These are phyloP conservation scores for Cyclura pinguis DNA, from an alignment of 2,797 vertebrate genomes.

Conservation along the genomic window DNA sequence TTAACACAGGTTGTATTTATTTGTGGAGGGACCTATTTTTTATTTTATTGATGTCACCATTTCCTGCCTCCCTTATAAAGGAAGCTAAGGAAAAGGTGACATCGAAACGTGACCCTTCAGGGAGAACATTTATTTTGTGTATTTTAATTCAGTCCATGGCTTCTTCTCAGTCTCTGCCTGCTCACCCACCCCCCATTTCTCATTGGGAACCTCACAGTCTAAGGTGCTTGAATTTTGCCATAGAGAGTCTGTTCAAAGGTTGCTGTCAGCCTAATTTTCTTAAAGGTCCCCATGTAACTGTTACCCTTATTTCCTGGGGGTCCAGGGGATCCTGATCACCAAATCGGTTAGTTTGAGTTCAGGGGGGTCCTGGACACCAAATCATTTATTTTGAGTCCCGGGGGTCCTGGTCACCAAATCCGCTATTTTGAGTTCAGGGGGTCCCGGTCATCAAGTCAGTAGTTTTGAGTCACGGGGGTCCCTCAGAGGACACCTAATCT, in stretches of 20 bases:
- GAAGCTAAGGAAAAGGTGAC: not conserved
- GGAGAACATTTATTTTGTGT: not conserved
- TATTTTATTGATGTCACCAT: not conserved
- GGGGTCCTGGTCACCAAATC: too few species aligned
- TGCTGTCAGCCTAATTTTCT: conserved; percentile 8
- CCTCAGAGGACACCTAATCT: too few species aligned
- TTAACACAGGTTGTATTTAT: not conserved
- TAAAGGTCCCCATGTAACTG: not conserved
- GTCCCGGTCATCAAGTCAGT: too few species aligned
- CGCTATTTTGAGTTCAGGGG: too few species aligned
- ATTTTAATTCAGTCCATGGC: not conserved
- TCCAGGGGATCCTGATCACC: too few species aligned
- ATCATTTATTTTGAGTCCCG: too few species aligned
- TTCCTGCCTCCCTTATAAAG: not conserved
- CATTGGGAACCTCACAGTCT: too few species aligned
- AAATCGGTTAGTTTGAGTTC: too few species aligned
- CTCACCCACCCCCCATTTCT: not conserved
- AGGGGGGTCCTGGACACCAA: too few species aligned
- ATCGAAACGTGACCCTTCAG: not conserved
- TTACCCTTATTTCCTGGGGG: too few species aligned
- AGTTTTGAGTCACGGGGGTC: too few species aligned
- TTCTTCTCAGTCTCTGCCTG: not conserved
- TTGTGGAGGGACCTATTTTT: not conserved
- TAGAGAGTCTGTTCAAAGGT: not conserved
- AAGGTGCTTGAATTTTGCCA: not conserved